Conservation (phyloP, 2,888 invertebrate species). For the Cataglyphis altisquamis region DNA sequence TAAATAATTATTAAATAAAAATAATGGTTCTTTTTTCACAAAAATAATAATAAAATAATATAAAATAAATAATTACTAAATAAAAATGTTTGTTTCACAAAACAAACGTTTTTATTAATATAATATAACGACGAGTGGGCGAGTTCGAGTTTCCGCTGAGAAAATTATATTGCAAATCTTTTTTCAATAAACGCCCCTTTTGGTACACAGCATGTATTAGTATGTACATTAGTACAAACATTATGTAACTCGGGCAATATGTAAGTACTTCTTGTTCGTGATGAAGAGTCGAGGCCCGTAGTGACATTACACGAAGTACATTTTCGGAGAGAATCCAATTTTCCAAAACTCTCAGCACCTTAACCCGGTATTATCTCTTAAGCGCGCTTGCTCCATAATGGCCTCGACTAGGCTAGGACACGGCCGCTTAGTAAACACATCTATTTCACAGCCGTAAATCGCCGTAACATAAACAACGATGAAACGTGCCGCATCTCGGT, state of each 20-base stretch:
- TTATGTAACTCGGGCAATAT: constrained; percentile 63
- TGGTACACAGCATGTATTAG: background rate
- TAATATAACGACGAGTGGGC: background rate
- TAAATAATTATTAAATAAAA: no score
- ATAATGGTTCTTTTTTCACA: background rate
- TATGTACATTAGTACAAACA: background rate
- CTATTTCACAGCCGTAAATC: constrained; percentile 70
- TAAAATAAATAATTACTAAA: no score
- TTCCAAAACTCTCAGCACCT: constrained; percentile 74
- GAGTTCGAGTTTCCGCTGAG: background rate
- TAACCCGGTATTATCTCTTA: constrained; percentile 72
- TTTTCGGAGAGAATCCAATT: constrained; percentile 76
- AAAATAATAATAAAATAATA: background rate
- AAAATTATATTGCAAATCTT: background rate
- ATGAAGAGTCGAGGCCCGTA: constrained; percentile 59
- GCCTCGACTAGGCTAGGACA: constrained; percentile 64
- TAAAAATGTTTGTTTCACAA: background rate
- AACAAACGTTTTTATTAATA: background rate
- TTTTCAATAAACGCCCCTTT: background rate
- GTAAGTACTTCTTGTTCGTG: constrained; percentile 60
- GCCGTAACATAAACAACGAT: constrained; percentile 55
- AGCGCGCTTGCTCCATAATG: constrained; percentile 70
- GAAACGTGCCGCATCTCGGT: constrained; percentile 45
- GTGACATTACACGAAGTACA: constrained; percentile 41
- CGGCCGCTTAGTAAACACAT: constrained; percentile 71